Conservation (phyloP, 2,113 vertebrate species). For the Scatophagus argus region DNA sequence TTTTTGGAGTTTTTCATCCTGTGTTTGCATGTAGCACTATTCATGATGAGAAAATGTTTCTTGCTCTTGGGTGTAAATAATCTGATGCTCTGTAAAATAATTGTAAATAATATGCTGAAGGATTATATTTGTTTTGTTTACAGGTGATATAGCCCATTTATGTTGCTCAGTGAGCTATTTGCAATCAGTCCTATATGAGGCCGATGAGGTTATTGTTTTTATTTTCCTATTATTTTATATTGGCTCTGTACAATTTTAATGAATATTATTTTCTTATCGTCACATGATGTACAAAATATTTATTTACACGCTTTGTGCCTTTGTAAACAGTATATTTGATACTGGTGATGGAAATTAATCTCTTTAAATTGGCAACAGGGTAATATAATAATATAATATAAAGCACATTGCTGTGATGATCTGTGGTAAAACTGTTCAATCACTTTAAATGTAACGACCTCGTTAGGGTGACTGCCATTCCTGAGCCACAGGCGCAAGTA, state of each 20-base stretch:
- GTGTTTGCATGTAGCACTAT: constrained; percentile 42
- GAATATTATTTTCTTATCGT: constrained; percentile 69
- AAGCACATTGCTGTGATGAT: constrained; percentile 18
- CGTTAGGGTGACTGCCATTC: constrained; percentile 61
- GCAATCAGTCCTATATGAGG: constrained; percentile 18
- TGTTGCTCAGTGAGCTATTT: constrained; percentile 31
- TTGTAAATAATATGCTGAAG: constrained; percentile 65
- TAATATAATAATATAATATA: constrained; percentile 5
- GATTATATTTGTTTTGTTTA: constrained; percentile 69
- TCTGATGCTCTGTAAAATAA: constrained; percentile 56
- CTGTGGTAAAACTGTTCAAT: constrained; percentile 31
- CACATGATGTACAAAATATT: constrained; percentile 68
- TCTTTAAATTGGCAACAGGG: constrained; percentile 43
- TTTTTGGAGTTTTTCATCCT: constrained; percentile 17
- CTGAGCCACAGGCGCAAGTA: constrained; percentile 68
- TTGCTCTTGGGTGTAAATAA: constrained; percentile 62
- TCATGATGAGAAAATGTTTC: constrained; percentile 21
- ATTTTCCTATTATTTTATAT: constrained; percentile 66
- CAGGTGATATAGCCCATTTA: constrained; percentile 42
- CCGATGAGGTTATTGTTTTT: constrained; percentile 47
- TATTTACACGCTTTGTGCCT: constrained; percentile 72
- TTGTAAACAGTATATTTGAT: constrained; percentile 52
- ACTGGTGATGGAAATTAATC: constrained; percentile 49
- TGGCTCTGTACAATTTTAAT: constrained; percentile 59
- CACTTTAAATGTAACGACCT: constrained; percentile 24